phyloP scores from a whole-genome alignment of 1,140 invertebrate species.

The Zaprionus inermis region DNA sequence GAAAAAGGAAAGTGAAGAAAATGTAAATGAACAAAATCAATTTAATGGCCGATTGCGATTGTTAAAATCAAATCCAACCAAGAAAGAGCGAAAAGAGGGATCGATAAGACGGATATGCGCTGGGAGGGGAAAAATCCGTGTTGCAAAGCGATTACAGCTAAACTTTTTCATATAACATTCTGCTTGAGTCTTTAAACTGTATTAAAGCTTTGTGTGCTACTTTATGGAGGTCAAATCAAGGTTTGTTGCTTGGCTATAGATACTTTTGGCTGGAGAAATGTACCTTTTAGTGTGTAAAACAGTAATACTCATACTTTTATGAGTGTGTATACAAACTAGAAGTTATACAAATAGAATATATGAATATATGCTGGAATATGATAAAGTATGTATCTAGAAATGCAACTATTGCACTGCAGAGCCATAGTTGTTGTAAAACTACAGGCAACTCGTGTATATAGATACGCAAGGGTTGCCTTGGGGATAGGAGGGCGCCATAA shows the following conservation, averaged over 20 bases:
- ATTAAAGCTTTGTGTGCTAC: neutral
- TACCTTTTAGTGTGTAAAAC: too few relatives aligned
- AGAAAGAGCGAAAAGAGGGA: neutral
- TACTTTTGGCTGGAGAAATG: too few relatives aligned
- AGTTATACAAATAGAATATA: too few relatives aligned
- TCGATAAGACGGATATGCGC: neutral
- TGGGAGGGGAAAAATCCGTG: neutral
- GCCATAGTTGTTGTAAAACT: neutral
- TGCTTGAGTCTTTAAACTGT: neutral
- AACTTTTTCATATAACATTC: neutral
- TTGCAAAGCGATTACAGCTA: neutral
- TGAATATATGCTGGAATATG: too few relatives aligned
- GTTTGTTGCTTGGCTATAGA: neutral
- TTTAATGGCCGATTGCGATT: constrained; percentile 26
- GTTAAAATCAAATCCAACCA: constrained; percentile 17
- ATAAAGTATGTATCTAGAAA: neutral
- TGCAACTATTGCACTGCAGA: neutral
- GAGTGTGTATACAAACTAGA: too few relatives aligned
- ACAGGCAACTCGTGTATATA: neutral
- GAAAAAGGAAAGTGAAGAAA: constrained; percentile 67
- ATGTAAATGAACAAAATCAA: constrained; percentile 64
- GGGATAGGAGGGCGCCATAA: neutral
- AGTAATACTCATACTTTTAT: too few relatives aligned
- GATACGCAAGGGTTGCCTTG: constrained; percentile 5
- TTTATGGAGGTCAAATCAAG: neutral